These are phyloP conservation scores for Brachionus rotundiformis DNA, from an alignment of 1,140 invertebrate genomes.

Conservation along the genomic window DNA sequence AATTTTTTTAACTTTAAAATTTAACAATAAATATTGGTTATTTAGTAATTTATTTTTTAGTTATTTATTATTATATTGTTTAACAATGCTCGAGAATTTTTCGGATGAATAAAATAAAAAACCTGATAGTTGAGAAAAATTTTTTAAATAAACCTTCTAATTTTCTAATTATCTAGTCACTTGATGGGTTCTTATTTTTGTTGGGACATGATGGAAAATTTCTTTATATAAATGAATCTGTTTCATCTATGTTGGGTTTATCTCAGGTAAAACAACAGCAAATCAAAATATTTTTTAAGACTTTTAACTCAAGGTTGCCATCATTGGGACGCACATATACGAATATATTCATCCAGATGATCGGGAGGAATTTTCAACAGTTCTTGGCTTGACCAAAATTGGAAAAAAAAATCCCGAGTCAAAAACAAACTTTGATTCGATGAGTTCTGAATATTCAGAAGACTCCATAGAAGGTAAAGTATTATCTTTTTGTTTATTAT, in stretches of 20 bases:
- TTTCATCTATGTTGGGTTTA: conserved; percentile 38
- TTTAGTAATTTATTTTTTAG: too few species aligned
- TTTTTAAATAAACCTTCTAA: background rate
- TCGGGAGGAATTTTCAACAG: background rate
- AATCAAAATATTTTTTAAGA: too few species aligned
- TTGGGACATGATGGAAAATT: conserved; percentile 46
- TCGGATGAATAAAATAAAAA: background rate
- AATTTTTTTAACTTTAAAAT: too few species aligned
- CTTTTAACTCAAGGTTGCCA: too few species aligned
- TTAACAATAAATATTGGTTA: too few species aligned
- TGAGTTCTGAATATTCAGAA: background rate
- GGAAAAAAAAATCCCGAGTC: background rate
- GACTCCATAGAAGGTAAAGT: background rate
- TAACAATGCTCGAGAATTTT: too few species aligned
- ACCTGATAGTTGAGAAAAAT: background rate
- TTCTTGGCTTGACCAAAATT: background rate
- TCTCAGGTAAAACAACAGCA: conserved; percentile 13
- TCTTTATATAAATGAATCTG: conserved; percentile 42
- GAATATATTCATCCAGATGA: conserved; percentile 48
- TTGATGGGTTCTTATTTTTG: conserved; percentile 41
- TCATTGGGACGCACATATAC: conserved; percentile 40
- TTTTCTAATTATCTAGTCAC: background rate
- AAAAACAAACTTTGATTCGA: background rate
- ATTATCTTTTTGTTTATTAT: background rate
- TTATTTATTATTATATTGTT: too few species aligned